A percentile compares a stretch with the other conserved stretches of the same genome.
phyloP scores from a whole-genome alignment of 2,888 invertebrate genomes.

The Melikaiella ostensackeni region DNA sequence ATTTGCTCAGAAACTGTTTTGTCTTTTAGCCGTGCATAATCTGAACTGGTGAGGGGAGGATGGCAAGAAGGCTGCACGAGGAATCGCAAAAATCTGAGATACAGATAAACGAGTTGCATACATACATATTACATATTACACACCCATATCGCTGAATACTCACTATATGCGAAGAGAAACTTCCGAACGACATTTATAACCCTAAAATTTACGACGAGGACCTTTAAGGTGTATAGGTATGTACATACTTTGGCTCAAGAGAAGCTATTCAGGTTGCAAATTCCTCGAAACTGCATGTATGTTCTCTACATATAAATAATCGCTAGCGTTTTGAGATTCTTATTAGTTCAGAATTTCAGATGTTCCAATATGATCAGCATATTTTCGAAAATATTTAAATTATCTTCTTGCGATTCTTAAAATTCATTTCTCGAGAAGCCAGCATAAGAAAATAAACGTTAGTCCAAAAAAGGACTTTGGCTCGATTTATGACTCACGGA shows the following conservation, averaged over 20 bases:
- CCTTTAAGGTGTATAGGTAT: slow-evolving; percentile 11
- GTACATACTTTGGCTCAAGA: slow-evolving; percentile 41
- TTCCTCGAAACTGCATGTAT: slow-evolving; percentile 39
- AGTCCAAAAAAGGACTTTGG: slow-evolving; percentile 40
- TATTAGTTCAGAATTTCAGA: slow-evolving; percentile 14
- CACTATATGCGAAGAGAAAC: slow-evolving; percentile 46
- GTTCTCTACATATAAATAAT: slow-evolving; percentile 8
- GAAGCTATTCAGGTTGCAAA: slow-evolving; percentile 55
- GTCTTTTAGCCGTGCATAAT: slow-evolving; percentile 31
- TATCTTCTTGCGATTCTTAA: no score
- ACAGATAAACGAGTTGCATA: slow-evolving; percentile 32
- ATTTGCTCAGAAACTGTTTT: slow-evolving; percentile 23
- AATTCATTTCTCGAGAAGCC: not conserved
- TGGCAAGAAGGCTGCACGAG: slow-evolving; percentile 23
- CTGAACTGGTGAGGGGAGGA: slow-evolving; percentile 8
- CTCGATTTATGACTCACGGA: slow-evolving; percentile 10
- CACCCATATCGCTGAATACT: not conserved
- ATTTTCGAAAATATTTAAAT: not conserved
- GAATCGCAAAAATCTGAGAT: slow-evolving; percentile 27
- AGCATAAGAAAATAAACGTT: no score
- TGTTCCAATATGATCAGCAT: not conserved
- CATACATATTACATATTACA: not conserved
- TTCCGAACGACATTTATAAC: slow-evolving; percentile 64
- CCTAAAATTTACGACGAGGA: slow-evolving; percentile 62
- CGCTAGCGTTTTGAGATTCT: not conserved